These are phyloP conservation scores for Lissocephala sabroskyi DNA, from an alignment of 2,888 invertebrate genomes.

Conservation along the genomic window DNA sequence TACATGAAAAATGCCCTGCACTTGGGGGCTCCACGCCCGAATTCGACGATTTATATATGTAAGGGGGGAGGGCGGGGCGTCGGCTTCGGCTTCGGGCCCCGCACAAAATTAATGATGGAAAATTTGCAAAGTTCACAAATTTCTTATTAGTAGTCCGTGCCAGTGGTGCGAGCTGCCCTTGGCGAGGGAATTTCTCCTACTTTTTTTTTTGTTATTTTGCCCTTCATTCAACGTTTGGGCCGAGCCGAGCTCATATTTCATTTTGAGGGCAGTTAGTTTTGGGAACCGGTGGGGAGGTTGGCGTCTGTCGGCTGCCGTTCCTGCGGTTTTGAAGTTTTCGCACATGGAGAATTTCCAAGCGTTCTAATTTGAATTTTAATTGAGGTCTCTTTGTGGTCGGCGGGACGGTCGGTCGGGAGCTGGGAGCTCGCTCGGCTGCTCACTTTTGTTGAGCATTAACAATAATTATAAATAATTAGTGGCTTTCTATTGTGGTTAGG, in stretches of 20 bases:
- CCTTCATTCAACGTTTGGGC: no score
- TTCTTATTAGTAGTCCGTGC: conserved; percentile 56
- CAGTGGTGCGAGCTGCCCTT: conserved; percentile 3
- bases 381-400: conserved; percentile 51
- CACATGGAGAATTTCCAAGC: conserved; percentile 48
- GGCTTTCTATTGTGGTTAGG: no score
- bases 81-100: background rate
- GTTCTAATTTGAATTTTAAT: conserved; percentile 62
- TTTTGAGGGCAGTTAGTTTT: conserved; percentile 43
- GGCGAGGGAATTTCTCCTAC: no score
- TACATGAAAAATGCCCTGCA: conserved; percentile 35
- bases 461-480: conserved; percentile 58
- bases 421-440: conserved; percentile 19
- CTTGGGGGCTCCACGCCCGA: conserved; percentile 10
- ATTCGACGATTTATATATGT: conserved; percentile 45
- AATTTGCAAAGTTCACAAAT: conserved; percentile 65
- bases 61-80: background rate
- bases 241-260: conserved; percentile 51
- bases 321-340: conserved; percentile 49
- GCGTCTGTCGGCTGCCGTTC: conserved; percentile 9
- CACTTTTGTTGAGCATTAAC: conserved; percentile 53
- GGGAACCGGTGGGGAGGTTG: conserved; percentile 2
- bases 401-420: background rate
- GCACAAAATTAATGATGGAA: conserved; percentile 60
- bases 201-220: no score